Base-by-base conservation (phyloP, 2,888 invertebrate species). In the Xylocampa areola region DNA sequence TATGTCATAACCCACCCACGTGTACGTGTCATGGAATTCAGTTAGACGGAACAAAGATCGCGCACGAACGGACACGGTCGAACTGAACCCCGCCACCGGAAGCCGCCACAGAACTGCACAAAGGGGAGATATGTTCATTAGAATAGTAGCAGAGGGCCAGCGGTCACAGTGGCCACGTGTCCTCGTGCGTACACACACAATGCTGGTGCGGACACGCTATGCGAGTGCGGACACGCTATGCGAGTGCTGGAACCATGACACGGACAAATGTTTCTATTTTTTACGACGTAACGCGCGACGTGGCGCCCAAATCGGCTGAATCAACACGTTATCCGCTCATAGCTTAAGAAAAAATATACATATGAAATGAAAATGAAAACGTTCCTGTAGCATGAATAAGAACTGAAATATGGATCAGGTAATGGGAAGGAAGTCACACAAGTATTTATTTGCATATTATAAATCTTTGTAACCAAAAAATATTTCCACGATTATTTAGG, bases 391-490 rank as follows among this genome's bases (percentile, higher is more conserved):
- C 79, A 63, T 65, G 60, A 66, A 66, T 77, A 73, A 73, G 75
- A 76, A 75, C 75, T 73, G 69, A 68, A 59, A 32, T 61, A 65
- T 67, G 64, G 55, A 71, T 63, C 73, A 63, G 64, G 64, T 64
- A 58, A 77, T 71, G 64, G 77, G 71, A 82, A 79, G 77, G 75
- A 73, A 76, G 74, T 77, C 81, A 80, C 67, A 75, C 76, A 75
- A 82, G 78, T 88, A 87, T 88, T 87, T 86, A 87, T 85, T 88
- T 85, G 83, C 83, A 84, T 85, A 80, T 81, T 80, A 75, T 76
- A 84, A 85, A 84, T 81, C 80, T 84, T 84, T 82, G 85, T 88
- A 90, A 88, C 92, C 90, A 90, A 92, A 91, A n/a, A 89, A 87
- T 85, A 83, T 86, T 85, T 85, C 84, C 82, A 79, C 85, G 84